These are phyloP conservation scores for Lutjanus campechanus DNA, from an alignment of 2,797 vertebrate genomes.

Conservation along the genomic window DNA sequence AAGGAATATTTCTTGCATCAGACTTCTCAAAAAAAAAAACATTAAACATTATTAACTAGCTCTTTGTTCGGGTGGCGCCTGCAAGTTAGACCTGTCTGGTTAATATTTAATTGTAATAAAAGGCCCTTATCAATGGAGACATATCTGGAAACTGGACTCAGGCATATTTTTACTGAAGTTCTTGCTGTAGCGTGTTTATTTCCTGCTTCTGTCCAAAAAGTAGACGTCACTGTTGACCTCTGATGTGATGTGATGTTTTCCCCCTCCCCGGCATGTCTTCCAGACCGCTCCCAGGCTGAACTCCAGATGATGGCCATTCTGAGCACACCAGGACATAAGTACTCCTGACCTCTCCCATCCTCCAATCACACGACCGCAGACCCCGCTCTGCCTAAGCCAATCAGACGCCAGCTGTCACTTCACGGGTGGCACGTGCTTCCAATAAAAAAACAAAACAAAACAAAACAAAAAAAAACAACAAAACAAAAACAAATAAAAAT, in stretches of 20 bases:
- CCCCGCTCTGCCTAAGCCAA: conserved; percentile 80
- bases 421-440: conserved; percentile 89
- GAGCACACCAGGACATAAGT: conserved; percentile 36
- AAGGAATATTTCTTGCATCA: too few relatives aligned
- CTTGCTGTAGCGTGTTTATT: background rate
- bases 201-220: background rate
- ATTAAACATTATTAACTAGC: too few relatives aligned
- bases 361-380: conserved; percentile 76
- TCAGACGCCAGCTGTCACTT: conserved; percentile 78
- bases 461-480: background rate
- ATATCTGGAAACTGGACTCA: background rate
- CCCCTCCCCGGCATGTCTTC: conserved; percentile 27
- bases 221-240: background rate
- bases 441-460: conserved; percentile 66
- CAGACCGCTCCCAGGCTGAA: conserved; percentile 98
- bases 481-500: conserved; percentile 47
- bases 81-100: background rate
- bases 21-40: too few relatives aligned
- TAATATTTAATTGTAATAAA: background rate
- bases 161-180: background rate
- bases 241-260: background rate
- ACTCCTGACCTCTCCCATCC: conserved; percentile 60
- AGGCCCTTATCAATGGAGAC: background rate
- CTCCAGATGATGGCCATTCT: conserved; percentile 92
- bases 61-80: background rate